Evolutionary conservation across 2,113 vertebrate species (phyloP).

Genomic region (Etheostoma cragini): DNA sequence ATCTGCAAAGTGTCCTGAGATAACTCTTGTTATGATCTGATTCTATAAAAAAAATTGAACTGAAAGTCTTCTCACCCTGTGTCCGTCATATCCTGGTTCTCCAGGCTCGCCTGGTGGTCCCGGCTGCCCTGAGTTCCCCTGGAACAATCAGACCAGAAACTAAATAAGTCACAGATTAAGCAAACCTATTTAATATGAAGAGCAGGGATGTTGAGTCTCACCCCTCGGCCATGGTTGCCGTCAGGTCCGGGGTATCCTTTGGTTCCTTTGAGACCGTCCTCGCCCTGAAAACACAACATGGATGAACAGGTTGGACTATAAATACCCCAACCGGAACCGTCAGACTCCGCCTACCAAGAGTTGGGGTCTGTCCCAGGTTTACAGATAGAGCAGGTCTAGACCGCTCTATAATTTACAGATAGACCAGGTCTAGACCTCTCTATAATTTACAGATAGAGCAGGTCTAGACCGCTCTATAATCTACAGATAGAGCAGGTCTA

Average conservation of each 20-base stretch:
- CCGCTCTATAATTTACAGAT: no score
- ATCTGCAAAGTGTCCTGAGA: no score
- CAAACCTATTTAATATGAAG: not conserved
- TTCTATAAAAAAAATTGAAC: no score
- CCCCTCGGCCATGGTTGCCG: constrained; percentile 1
- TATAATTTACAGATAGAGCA: no score
- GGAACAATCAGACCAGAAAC: not conserved
- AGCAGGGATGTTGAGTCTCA: not conserved
- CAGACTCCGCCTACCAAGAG: no score
- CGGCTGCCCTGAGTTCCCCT: constrained; percentile 17
- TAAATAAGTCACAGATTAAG: not conserved
- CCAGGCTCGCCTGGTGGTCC: constrained; percentile 84
- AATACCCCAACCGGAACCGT: no score
- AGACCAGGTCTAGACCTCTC: no score
- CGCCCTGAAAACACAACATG: constrained; percentile 3
- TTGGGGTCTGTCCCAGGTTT: no score
- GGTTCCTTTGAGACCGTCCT: not conserved
- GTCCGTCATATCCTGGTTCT: constrained; percentile 83
- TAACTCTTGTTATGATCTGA: no score
- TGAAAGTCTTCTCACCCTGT: constrained; percentile 75
- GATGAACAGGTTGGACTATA: not conserved
- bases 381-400: no score
- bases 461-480: no score
- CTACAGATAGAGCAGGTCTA: no score
- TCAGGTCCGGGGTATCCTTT: not conserved